Percentiles rank a stretch among this genome's conserved stretches.
phyloP scores from a whole-genome alignment of 1,140 invertebrate species.

The Bombus polaris region DNA sequence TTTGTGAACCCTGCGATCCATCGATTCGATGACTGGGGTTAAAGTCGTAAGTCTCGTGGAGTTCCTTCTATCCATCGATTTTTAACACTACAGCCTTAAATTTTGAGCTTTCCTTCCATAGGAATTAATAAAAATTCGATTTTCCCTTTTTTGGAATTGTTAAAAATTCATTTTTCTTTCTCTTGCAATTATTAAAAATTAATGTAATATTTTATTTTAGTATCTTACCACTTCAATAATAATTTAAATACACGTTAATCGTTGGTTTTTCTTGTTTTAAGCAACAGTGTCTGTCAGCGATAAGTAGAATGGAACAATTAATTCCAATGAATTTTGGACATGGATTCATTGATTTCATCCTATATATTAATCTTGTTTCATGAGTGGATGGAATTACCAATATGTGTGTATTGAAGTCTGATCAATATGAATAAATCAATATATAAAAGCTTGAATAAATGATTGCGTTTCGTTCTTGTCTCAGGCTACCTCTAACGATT shows the following conservation, averaged over 20 bases:
- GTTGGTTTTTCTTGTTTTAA: background rate
- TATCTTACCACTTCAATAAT: background rate
- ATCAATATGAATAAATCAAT: background rate
- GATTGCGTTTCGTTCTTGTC: background rate
- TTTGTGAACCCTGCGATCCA: conserved; percentile 9
- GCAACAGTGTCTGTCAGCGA: background rate
- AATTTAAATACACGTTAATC: background rate
- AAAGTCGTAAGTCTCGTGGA: background rate
- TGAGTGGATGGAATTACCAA: background rate
- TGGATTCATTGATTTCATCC: background rate
- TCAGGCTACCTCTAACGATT: no score
- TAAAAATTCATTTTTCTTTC: no score
- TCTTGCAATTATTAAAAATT: no score
- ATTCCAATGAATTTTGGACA: conserved; percentile 1
- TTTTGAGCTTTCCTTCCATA: no score
- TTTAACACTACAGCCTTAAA: no score
- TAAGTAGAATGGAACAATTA: background rate
- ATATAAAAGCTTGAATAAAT: background rate
- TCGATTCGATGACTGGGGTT: background rate
- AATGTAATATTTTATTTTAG: no score
- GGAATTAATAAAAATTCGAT: no score
- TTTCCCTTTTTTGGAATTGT: no score
- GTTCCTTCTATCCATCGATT: background rate
- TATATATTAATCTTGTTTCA: background rate
- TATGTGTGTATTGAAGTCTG: background rate